Conservation (phyloP, 37 sponge, comb jelly and placozoan genomes). For the Ianthella basta region DNA sequence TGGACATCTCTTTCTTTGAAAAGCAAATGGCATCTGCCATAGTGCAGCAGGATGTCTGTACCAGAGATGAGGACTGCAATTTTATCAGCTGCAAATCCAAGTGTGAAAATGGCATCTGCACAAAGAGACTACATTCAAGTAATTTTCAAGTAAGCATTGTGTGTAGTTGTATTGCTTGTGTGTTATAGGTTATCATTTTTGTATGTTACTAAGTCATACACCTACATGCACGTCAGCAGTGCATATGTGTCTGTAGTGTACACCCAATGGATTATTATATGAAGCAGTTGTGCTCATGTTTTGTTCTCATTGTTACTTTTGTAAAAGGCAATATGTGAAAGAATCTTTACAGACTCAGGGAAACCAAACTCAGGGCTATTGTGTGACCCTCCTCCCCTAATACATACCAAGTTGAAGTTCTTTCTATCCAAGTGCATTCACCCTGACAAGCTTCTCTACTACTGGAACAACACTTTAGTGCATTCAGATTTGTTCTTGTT, state of each 20-base stretch:
- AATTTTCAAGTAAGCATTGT: constrained; percentile 19
- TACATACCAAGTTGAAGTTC: background rate
- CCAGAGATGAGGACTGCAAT: background rate
- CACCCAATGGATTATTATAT: background rate
- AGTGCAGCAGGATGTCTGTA: background rate
- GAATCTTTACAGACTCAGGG: background rate
- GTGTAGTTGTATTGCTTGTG: no score
- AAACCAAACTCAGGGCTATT: background rate
- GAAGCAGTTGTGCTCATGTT: background rate
- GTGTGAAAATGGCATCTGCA: constrained; percentile 1
- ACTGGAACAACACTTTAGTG: constrained; percentile 10
- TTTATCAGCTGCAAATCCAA: constrained; percentile 6
- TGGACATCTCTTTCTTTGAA: constrained; percentile 32
- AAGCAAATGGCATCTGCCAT: background rate
- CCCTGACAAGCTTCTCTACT: constrained; percentile 24
- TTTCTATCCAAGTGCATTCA: background rate
- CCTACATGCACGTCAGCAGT: background rate
- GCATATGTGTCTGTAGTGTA: background rate
- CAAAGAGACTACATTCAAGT: constrained; percentile 13
- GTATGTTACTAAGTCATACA: no score
- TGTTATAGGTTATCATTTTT: no score
- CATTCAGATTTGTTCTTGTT: background rate
- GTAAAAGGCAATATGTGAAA: background rate
- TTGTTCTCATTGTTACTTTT: background rate
- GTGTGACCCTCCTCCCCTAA: background rate